Percentiles rank a stretch among this genome's conserved stretches.
Conservation (phyloP, 2,113 vertebrate genomes). For the Ranitomeya variabilis region DNA sequence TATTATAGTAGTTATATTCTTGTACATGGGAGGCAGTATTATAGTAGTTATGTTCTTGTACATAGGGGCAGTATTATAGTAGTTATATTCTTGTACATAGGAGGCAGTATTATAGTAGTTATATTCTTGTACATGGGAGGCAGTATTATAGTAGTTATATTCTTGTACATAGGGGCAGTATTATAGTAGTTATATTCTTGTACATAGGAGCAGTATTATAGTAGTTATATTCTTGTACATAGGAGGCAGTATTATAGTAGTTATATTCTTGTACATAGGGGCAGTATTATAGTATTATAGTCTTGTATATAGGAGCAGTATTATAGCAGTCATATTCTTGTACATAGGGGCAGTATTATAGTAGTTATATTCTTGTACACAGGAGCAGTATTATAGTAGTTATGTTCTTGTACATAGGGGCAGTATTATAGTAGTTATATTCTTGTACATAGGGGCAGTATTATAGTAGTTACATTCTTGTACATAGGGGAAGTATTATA, state of each 20-base stretch:
- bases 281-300: too few relatives aligned
- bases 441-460: neutral
- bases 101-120: neutral
- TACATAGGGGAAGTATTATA: neutral
- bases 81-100: neutral
- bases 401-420: neutral
- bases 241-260: neutral
- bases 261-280: neutral
- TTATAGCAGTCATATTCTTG: too few relatives aligned
- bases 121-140: neutral
- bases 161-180: neutral
- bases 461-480: neutral
- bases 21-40: neutral
- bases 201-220: neutral
- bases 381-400: neutral
- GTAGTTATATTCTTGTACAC: neutral
- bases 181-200: conserved; percentile 1
- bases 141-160: neutral
- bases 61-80: neutral
- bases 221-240: neutral
- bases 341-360: neutral
- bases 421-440: neutral
- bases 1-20: neutral
- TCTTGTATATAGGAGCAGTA: too few relatives aligned
- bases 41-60: neutral